Base-by-base conservation (phyloP, 2,888 invertebrate genomes). In the Melanostoma scalare region DNA sequence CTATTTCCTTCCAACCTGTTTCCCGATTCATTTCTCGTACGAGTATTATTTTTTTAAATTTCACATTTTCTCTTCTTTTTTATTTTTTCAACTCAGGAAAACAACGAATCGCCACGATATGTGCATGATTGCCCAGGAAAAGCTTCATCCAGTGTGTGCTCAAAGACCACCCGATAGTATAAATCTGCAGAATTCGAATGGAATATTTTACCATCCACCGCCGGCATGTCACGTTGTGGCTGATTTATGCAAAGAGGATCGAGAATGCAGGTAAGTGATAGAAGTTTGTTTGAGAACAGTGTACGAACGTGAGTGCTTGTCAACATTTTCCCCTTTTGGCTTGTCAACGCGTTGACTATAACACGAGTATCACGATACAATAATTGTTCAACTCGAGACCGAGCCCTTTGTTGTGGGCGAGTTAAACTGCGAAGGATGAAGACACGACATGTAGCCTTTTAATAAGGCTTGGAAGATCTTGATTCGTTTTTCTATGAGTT, bases 211-310 rank as follows among this genome's bases (percentile, higher is more conserved):
- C 87, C 92, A 93, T 48, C 94, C 96, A 58, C 94, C 95, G 86
- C 97, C 97, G n/a, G 95, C 96, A 71, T 98, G 98, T 92, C 95
- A 97, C 89, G 94, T 94, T 78, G 93, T 97, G 52, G 96, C 97
- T 36, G 96, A 96, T 89, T 93, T 93, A 87, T 98, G 98, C 91
- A 94, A 96, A 86, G 95, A 95, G 88, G 95, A 96, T 89, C 94
- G 94, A 61, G 95, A 95, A 87, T 97, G 97, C 95, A 95, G 96
- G 97, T 97, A 90, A 91, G 92, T 88, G 56, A 72, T 60, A 72
- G 10, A 63, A 58, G 48, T 55, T 61, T 52, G 30, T 50, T 50
- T 42, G 6, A 38, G 40, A 30, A 50, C 8, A 63, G 20, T 63
- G 35, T 33, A 35, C 2, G 20, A 46, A 60, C 38, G 53, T 74